Conservation (phyloP, 30 jellyfish, hydroid and myxozoan species). For the Nemopilema nomurai region DNA sequence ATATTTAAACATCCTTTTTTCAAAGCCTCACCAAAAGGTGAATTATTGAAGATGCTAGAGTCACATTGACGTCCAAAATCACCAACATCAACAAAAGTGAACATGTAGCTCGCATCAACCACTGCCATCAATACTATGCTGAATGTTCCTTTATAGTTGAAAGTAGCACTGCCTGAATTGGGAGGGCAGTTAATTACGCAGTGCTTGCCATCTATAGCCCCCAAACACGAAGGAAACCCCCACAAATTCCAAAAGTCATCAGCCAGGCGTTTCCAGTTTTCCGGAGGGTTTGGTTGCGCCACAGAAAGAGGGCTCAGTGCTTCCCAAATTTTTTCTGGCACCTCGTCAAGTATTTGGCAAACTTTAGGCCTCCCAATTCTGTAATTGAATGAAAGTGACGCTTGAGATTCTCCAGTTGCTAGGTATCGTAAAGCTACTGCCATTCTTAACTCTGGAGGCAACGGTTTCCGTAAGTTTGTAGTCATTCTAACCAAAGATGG, state of each 20-base stretch:
- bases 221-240: neutral
- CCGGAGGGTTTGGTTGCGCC: conserved; percentile 1
- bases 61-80: conserved; percentile 33
- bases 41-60: conserved; percentile 26
- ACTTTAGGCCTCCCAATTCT: conserved; percentile 41
- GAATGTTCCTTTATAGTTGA: conserved; percentile 24
- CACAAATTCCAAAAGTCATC: conserved; percentile 29
- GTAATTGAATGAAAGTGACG: conserved; percentile 35
- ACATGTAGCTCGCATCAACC: conserved; percentile 35
- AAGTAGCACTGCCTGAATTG: conserved; percentile 25
- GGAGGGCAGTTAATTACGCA: conserved; percentile 7
- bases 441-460: conserved; percentile 25
- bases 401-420: conserved; percentile 58
- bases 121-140: conserved; percentile 30
- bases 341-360: conserved; percentile 30
- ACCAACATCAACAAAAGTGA: conserved; percentile 39
- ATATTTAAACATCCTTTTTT: neutral
- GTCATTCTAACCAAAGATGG: conserved; percentile 4
- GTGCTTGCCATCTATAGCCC: conserved; percentile 37
- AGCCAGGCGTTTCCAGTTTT: conserved; percentile 27
- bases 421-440: conserved; percentile 36
- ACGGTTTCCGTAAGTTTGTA: conserved; percentile 15
- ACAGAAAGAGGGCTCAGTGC: conserved; percentile 34
- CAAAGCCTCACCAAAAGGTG: conserved; percentile 23
- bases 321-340: conserved; percentile 47